phyloP scores from a whole-genome alignment of 2,797 vertebrate genomes.

The Novumbra hubbsi region DNA sequence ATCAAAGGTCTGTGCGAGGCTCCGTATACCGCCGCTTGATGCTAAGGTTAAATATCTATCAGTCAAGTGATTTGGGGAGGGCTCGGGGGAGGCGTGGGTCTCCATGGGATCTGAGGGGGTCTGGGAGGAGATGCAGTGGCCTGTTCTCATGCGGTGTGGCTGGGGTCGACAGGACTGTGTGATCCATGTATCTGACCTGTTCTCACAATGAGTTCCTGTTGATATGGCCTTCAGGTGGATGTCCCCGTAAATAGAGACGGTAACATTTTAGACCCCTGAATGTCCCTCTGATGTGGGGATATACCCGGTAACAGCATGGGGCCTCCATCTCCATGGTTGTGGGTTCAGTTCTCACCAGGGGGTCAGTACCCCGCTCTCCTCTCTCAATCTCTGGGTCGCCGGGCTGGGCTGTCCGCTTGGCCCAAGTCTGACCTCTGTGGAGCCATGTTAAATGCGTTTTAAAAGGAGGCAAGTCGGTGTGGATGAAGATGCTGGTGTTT shows the following conservation, averaged over 20 bases:
- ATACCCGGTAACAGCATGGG: not conserved
- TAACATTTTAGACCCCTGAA: not conserved
- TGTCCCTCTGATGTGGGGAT: not conserved
- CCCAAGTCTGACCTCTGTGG: slow-evolving; percentile 1
- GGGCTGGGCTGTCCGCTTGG: not conserved
- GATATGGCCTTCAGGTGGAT: not conserved
- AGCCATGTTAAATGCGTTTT: slow-evolving; percentile 34
- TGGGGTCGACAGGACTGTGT: not conserved
- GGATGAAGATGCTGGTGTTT: slow-evolving; percentile 57
- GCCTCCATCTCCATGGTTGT: no score
- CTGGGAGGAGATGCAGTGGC: slow-evolving; percentile 4
- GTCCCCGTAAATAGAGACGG: not conserved
- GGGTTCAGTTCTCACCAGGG: no score
- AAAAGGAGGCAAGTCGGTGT: slow-evolving; percentile 43
- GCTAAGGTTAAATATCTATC: not conserved
- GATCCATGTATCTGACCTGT: not conserved
- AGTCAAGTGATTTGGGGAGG: slow-evolving; percentile 5
- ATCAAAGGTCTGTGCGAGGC: not conserved
- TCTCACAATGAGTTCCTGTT: slow-evolving; percentile 4
- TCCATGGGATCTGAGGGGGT: not conserved
- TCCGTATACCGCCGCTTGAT: not conserved
- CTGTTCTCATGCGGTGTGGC: slow-evolving; percentile 6
- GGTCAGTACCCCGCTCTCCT: not conserved
- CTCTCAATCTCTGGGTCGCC: not conserved
- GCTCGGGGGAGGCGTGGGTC: not conserved